Evolutionary conservation across 2,113 vertebrate genomes (phyloP).

Genomic region (Psophia crepitans): DNA sequence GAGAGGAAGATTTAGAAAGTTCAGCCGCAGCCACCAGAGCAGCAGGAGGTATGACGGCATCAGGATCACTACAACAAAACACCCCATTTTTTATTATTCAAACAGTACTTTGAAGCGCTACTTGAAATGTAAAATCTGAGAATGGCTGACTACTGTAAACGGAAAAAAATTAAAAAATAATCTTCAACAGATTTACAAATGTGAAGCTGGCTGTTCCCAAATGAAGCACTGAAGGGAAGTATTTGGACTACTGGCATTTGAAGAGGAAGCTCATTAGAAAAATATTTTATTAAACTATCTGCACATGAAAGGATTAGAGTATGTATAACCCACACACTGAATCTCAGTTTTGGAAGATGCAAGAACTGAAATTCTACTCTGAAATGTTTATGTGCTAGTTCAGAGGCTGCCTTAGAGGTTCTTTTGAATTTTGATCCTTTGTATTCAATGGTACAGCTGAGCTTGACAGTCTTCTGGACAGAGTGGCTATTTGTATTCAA

Average conservation of each 20-base stretch:
- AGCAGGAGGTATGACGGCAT: slow-evolving; percentile 68
- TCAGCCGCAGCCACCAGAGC: slow-evolving; percentile 65
- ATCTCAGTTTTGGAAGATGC: not conserved
- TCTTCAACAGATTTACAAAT: not conserved
- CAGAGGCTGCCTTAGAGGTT: not conserved
- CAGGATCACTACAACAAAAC: slow-evolving; percentile 61
- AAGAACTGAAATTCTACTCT: not conserved
- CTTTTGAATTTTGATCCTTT: not conserved
- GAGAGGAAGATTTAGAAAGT: slow-evolving; percentile 68
- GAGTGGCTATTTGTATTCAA: not conserved
- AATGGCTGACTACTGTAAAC: not conserved
- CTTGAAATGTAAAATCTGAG: not conserved
- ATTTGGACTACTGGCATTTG: not conserved
- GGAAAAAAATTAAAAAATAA: not conserved
- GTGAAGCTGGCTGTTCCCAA: not conserved
- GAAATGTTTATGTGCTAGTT: not conserved
- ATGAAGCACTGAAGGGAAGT: not conserved
- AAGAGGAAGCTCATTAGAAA: not conserved
- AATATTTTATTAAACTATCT: not conserved
- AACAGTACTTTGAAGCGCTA: not conserved
- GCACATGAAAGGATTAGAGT: not conserved
- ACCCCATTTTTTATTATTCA: not conserved
- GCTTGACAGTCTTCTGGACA: not conserved
- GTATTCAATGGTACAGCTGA: not conserved
- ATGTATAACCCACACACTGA: not conserved